A percentile compares a stretch with the other conserved stretches of the same genome.
Conservation (phyloP, 2,888 invertebrate species). For the Drosophila buzzatii region DNA sequence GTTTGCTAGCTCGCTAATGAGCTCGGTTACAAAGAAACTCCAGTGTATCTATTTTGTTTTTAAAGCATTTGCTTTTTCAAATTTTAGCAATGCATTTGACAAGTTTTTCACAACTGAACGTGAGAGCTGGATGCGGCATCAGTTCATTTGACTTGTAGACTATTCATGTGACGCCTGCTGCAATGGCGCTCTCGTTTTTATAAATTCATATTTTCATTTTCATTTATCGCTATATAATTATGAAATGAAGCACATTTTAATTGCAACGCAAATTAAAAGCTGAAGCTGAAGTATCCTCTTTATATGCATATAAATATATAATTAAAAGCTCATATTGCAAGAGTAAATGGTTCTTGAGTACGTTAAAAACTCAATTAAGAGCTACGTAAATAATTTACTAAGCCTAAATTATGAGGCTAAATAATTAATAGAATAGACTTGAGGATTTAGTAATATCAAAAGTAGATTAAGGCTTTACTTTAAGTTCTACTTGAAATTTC, state of each 20-base stretch:
- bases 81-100: constrained; percentile 49
- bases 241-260: constrained; percentile 43
- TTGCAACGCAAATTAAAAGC: constrained; percentile 24
- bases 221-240: constrained; percentile 59
- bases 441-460: neutral
- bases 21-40: constrained; percentile 8
- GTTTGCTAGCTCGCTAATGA: constrained; percentile 55
- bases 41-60: neutral
- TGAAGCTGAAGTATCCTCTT: constrained; percentile 18
- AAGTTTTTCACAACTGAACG: constrained; percentile 50
- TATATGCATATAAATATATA: constrained; percentile 16
- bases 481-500: neutral
- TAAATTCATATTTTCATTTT: constrained; percentile 29
- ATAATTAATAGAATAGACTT: neutral
- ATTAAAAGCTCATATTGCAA: constrained; percentile 14
- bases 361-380: constrained; percentile 11
- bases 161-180: neutral
- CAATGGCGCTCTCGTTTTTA: constrained; percentile 33
- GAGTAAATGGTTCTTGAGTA: neutral
- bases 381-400: neutral
- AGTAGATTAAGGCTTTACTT: too few relatives aligned
- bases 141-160: neutral
- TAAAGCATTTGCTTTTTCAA: constrained; percentile 33
- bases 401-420: neutral
- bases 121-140: neutral